Evolutionary conservation across 37 sponge, comb jelly and placozoan genomes (phyloP), one percentile per base, ranked within the genome.

Genomic region (Spongilla lacustris): DNA sequence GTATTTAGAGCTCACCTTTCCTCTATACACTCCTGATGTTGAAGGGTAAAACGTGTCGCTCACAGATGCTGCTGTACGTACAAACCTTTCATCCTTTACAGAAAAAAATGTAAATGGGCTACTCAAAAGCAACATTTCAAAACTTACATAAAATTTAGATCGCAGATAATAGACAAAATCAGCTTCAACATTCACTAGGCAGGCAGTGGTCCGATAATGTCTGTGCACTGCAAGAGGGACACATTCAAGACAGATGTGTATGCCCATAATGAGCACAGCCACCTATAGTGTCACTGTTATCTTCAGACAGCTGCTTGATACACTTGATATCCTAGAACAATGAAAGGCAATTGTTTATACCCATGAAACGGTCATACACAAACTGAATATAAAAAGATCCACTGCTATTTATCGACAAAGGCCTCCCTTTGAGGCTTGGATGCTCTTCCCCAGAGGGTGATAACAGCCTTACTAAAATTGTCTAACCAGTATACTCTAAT

Each of bases 41-140:
- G 77, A 80, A 41, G 94, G 94, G 26, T 79, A 83, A 17, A 73
- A 50, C 0, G 73, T 67, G 58, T 84, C 81, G 0, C 87, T 83
- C 1, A 93, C 81, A 48, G 94, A 93, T 50, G 90, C 35, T 19
- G 81, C 35, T n/a, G 87, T 66, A 25, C 73, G 90, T 12, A 89
- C 83, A 49, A 87, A 89, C 32, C 78, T 80, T 22, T 72, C 84
- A 37, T 87, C 87, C 94, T 93, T 27, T 38, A 74, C 32, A 31
- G 25, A 1, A 72, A 58, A 58, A 46, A 46, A 19, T n/a, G 29
- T 8, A 30, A 70, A 10, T 3, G 22, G 67, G 31, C 13, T 35
- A 77, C 48, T 48, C 19, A 26, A 76, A 41, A n/a, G n/a, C 41
- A 25, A 78, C 58, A 36, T 29, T 25, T 3, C 58, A 58, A 58